Conservation (phyloP, 1,140 invertebrate genomes). For the Drosophila eugracilis region DNA sequence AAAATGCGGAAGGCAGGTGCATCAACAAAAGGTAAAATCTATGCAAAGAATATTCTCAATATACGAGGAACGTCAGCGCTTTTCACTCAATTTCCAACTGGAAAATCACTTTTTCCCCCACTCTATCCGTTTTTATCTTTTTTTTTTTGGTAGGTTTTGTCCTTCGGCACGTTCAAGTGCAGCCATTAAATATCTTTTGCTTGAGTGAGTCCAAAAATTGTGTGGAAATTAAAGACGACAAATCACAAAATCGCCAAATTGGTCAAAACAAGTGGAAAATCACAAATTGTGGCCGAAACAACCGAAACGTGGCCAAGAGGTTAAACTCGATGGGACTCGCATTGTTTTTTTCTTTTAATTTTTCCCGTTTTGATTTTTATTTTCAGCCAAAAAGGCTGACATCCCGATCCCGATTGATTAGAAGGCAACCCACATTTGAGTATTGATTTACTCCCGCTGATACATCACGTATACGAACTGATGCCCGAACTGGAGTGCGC, state of each 20-base stretch:
- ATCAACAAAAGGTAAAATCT: slow-evolving; percentile 39
- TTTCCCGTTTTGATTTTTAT: slow-evolving; percentile 22
- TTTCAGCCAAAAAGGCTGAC: slow-evolving; percentile 30
- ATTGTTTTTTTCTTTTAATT: slow-evolving; percentile 20
- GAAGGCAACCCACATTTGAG: slow-evolving; percentile 48
- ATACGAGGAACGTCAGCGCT: slow-evolving; percentile 21
- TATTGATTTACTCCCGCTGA: slow-evolving; percentile 68
- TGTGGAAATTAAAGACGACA: slow-evolving; percentile 67
- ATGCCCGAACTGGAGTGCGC: slow-evolving; percentile 12
- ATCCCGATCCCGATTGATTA: slow-evolving; percentile 44
- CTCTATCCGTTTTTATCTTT: slow-evolving; percentile 24
- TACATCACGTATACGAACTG: slow-evolving; percentile 67
- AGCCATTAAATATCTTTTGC: slow-evolving; percentile 75
- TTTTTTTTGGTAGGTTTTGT: slow-evolving; percentile 14
- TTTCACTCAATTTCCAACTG: slow-evolving; percentile 45
- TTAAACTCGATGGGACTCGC: slow-evolving; percentile 18
- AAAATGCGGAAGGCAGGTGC: slow-evolving; percentile 25
- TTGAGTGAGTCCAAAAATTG: slow-evolving; percentile 66
- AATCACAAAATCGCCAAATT: slow-evolving; percentile 75
- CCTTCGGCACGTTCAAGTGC: slow-evolving; percentile 75
- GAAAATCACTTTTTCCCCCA: not conserved
- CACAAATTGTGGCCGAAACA: slow-evolving; percentile 60
- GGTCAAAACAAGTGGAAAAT: slow-evolving; percentile 77
- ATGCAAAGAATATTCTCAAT: slow-evolving; percentile 40
- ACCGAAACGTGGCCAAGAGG: slow-evolving; percentile 61